Evolutionary conservation across 2,113 vertebrate genomes (phyloP).

Genomic region (Sylvietta virens): DNA sequence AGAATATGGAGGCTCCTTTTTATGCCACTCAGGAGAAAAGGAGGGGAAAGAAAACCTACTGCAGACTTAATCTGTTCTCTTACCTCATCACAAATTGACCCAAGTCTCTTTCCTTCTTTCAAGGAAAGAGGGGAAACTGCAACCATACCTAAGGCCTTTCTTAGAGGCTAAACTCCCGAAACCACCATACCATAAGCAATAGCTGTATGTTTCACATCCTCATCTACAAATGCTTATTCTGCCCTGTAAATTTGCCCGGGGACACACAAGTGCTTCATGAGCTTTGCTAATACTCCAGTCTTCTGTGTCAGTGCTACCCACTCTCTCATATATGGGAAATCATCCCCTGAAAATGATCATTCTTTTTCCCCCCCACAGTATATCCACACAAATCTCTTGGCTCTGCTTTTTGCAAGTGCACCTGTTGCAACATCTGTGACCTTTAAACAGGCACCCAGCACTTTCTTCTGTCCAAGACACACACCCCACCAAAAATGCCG

Average conservation of each 20-base stretch:
- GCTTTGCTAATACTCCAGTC: neutral
- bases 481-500: neutral
- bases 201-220: neutral
- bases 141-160: neutral
- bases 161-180: neutral
- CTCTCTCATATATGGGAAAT: neutral
- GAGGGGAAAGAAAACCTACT: slow-evolving; percentile 63
- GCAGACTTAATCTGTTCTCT: slow-evolving; percentile 67
- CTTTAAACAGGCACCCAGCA: neutral
- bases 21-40: slow-evolving; percentile 65
- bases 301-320: neutral
- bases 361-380: neutral
- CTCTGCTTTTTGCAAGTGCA: neutral
- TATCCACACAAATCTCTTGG: neutral
- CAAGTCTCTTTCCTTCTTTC: neutral
- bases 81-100: slow-evolving; percentile 54
- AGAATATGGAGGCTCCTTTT: slow-evolving; percentile 69
- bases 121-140: neutral
- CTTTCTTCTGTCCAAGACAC: neutral
- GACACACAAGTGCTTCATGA: fast-evolving
- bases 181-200: neutral
- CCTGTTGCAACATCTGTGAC: neutral
- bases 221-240: neutral
- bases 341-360: neutral
- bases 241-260: neutral